Conservation (phyloP, 2,888 invertebrate genomes). For the Cephus nigrinus region DNA sequence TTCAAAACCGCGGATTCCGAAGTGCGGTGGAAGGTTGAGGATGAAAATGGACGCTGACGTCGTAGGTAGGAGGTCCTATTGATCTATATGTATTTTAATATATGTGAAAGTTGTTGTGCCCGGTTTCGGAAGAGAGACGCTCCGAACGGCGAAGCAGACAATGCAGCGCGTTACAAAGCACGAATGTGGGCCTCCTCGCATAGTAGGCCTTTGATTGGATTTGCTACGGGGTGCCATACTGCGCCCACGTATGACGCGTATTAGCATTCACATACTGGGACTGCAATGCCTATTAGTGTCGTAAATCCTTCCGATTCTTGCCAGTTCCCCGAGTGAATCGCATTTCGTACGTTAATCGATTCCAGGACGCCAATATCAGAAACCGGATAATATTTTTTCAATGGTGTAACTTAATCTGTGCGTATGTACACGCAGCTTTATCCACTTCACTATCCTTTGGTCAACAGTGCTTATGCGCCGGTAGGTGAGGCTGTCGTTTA, state of each 20-base stretch:
- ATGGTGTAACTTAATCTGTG: background rate
- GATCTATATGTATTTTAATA: background rate
- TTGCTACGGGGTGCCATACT: conserved; percentile 51
- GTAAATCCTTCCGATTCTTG: conserved; percentile 44
- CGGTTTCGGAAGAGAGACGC: background rate
- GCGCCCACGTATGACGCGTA: conserved; percentile 51
- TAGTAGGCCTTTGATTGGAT: conserved; percentile 58
- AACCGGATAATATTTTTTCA: background rate
- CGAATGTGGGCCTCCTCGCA: conserved; percentile 20
- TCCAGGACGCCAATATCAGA: background rate
- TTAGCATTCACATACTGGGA: conserved; percentile 45
- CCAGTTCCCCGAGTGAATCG: conserved; percentile 14
- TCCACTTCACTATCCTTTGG: background rate
- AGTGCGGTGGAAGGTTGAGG: background rate
- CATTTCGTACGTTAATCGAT: background rate
- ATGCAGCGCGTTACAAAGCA: conserved; percentile 32
- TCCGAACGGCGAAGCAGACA: conserved; percentile 22
- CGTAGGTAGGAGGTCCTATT: background rate
- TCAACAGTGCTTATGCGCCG: background rate
- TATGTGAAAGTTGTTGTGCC: background rate
- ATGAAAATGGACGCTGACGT: conserved; percentile 19
- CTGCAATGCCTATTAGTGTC: conserved; percentile 43
- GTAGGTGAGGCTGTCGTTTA: background rate
- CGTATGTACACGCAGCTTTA: background rate
- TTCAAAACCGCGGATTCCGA: conserved; percentile 2